Evolutionary conservation across 2,888 invertebrate species (phyloP), one percentile per base, ranked within the genome.

Genomic region (Tubulanus polymorphus): DNA sequence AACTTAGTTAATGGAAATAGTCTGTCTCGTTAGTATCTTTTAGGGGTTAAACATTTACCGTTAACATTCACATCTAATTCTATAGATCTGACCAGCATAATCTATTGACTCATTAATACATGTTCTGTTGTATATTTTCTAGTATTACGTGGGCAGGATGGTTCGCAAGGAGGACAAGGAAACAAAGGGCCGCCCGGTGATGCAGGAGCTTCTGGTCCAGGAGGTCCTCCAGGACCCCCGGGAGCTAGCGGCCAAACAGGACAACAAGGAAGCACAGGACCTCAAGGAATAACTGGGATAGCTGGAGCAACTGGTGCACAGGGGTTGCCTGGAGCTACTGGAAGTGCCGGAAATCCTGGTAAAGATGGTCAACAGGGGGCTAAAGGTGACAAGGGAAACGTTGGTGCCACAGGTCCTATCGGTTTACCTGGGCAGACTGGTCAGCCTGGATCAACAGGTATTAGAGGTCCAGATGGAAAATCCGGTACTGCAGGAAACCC

Each of bases 111-210:
- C n/a, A n/a, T n/a, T n/a, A n/a, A n/a, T n/a, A n/a, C n/a, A n/a
- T n/a, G n/a, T n/a, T n/a, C n/a, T n/a, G n/a, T n/a, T n/a, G n/a
- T n/a, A n/a, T n/a, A n/a, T n/a, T n/a, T n/a, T n/a, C n/a, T n/a
- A n/a, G n/a, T n/a, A n/a, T n/a, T n/a, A n/a, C n/a, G n/a, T n/a
- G n/a, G n/a, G n/a, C n/a, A n/a, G n/a, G n/a, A n/a, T n/a, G n/a
- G n/a, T n/a, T n/a, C n/a, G n/a, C n/a, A n/a, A n/a, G 62, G 62
- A 28, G 55, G 48, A 37, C 29, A 56, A 30, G 63, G 63, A 25
- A 45, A 37, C 25, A 25, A 37, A 18, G 63, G 63, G 35, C 37
- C 29, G 30, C 15, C 52, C 35, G 58, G n/a, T 18, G 25, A 26
- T 28, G 29, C 2, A 49, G 48, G 48, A 26, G 23, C 48, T 12